Evolutionary conservation across 1,140 invertebrate species (phyloP).

Genomic region (Saccostrea echinata): DNA sequence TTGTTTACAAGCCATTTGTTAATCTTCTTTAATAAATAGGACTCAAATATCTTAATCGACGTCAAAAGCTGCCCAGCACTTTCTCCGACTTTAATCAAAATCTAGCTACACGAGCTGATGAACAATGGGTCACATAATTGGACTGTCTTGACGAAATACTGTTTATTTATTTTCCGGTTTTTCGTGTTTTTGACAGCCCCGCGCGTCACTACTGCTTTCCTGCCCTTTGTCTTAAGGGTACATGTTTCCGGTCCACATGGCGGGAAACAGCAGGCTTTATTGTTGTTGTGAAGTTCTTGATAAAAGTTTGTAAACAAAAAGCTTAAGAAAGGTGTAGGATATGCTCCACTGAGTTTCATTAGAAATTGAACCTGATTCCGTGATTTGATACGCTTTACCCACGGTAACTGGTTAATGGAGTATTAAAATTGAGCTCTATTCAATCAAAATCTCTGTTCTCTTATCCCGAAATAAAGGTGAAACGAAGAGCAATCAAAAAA

Average conservation of each 20-base stretch:
- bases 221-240: neutral
- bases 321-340: neutral
- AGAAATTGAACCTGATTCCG: too few relatives aligned
- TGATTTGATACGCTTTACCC: too few relatives aligned
- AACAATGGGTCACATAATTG: neutral
- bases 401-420: too few relatives aligned
- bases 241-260: neutral
- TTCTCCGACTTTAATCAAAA: too few relatives aligned
- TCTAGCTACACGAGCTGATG: neutral
- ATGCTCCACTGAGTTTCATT: neutral
- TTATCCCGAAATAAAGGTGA: too few relatives aligned
- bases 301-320: neutral
- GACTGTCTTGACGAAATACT: neutral
- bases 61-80: too few relatives aligned
- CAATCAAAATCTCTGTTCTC: too few relatives aligned
- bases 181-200: neutral
- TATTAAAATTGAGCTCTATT: too few relatives aligned
- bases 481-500: too few relatives aligned
- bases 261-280: neutral
- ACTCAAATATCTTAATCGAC: too few relatives aligned
- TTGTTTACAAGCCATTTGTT: too few relatives aligned
- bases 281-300: neutral
- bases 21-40: too few relatives aligned
- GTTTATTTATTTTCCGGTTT: constrained; percentile 14
- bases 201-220: neutral